Percentiles rank a stretch among this genome's conserved stretches.
Evolutionary conservation across 1,140 invertebrate species (phyloP).

Genomic region (Hormaphis cornu): DNA sequence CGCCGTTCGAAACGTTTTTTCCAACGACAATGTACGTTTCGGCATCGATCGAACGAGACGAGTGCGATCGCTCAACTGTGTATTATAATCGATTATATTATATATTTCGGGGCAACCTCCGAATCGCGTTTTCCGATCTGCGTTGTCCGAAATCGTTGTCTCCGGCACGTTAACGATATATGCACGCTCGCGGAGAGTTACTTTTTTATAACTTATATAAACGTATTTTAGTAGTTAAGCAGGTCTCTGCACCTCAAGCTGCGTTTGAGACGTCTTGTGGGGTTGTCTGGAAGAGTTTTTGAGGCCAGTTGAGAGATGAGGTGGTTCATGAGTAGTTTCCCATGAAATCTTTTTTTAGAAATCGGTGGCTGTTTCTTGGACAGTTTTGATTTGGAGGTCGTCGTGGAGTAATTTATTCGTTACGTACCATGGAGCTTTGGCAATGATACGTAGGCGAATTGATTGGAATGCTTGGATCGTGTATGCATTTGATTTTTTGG

Average conservation of each 20-base stretch:
- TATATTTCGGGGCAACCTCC: too few relatives aligned
- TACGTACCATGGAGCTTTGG: background rate
- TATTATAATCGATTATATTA: too few relatives aligned
- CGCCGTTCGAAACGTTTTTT: too few relatives aligned
- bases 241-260: background rate
- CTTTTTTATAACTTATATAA: too few relatives aligned
- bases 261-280: background rate
- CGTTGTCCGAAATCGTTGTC: too few relatives aligned
- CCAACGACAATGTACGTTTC: too few relatives aligned
- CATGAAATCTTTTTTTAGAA: background rate
- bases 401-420: background rate
- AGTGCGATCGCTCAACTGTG: too few relatives aligned
- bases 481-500: background rate
- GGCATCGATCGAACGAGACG: too few relatives aligned
- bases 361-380: background rate
- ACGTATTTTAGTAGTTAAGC: too few relatives aligned
- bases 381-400: background rate
- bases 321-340: background rate
- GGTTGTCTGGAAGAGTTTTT: background rate
- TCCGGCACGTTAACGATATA: too few relatives aligned
- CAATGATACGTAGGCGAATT: background rate
- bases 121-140: too few relatives aligned
- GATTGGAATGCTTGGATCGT: background rate
- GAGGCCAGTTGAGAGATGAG: background rate
- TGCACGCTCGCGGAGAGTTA: too few relatives aligned